These are phyloP conservation scores for Polypedilum vanderplanki DNA, from an alignment of 1,140 invertebrate genomes.

Conservation along the genomic window DNA sequence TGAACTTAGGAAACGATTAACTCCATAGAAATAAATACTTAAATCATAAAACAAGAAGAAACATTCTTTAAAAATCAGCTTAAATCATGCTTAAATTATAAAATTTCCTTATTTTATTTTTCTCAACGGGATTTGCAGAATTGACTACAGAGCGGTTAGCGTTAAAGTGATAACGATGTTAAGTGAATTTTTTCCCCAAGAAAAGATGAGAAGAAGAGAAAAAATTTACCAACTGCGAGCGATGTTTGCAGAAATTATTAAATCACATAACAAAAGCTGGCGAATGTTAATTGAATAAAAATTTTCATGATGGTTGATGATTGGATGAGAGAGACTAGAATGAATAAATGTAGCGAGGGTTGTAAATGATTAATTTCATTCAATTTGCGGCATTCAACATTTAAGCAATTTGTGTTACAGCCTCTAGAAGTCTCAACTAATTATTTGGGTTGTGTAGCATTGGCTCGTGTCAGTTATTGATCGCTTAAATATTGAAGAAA, in stretches of 20 bases:
- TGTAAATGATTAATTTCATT: neutral
- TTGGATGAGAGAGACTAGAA: neutral
- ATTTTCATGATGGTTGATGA: neutral
- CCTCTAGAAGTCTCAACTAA: neutral
- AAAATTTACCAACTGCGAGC: neutral
- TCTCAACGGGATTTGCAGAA: too few relatives aligned
- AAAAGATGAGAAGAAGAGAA: neutral
- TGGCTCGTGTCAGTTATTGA: conserved; percentile 16
- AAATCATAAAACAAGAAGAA: too few relatives aligned
- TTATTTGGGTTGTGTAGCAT: neutral
- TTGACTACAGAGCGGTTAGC: neutral
- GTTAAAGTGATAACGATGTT: conserved; percentile 6
- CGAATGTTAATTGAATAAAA: conserved; percentile 16
- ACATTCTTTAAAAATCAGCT: too few relatives aligned
- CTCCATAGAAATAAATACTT: too few relatives aligned
- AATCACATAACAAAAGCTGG: neutral
- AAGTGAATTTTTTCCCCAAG: neutral
- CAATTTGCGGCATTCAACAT: neutral
- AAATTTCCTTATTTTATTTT: too few relatives aligned
- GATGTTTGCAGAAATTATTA: conserved; percentile 1
- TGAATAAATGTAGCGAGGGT: neutral
- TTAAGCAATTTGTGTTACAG: neutral
- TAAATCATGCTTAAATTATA: too few relatives aligned
- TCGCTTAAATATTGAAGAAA: neutral
- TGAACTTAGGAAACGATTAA: too few relatives aligned